These are phyloP conservation scores for Dascillus cervinus DNA, from an alignment of 2,888 invertebrate species.

Conservation along the genomic window DNA sequence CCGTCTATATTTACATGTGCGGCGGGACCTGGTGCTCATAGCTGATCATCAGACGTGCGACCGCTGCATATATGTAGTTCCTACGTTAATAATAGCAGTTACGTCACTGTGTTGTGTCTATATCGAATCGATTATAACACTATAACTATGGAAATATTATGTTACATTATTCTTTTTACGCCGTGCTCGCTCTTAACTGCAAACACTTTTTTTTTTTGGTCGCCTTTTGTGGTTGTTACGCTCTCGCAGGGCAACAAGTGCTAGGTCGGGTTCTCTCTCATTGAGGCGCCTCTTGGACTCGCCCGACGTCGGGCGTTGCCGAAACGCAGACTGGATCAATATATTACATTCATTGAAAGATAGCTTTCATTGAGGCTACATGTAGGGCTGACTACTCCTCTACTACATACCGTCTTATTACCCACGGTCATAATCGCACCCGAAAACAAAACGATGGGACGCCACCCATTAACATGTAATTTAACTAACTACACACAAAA, in stretches of 20 bases:
- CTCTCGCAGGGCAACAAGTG: slow-evolving; percentile 23
- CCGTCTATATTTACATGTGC: slow-evolving; percentile 22
- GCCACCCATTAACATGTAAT: too few relatives aligned
- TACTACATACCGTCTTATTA: too few relatives aligned
- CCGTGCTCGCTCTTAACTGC: not conserved
- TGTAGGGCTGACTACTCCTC: too few relatives aligned
- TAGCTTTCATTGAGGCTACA: too few relatives aligned
- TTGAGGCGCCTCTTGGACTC: slow-evolving; percentile 22
- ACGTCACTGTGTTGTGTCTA: slow-evolving; percentile 35
- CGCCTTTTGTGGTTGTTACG: too few relatives aligned
- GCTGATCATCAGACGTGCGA: slow-evolving; percentile 13
- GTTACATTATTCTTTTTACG: slow-evolving; percentile 6
- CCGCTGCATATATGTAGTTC: slow-evolving; percentile 10
- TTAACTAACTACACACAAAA: too few relatives aligned
- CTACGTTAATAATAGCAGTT: slow-evolving; percentile 29
- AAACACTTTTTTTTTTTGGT: not conserved
- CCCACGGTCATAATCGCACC: too few relatives aligned
- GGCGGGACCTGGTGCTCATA: slow-evolving; percentile 10
- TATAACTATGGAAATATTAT: slow-evolving; percentile 19
- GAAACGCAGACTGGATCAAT: slow-evolving; percentile 25
- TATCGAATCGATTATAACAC: slow-evolving; percentile 23
- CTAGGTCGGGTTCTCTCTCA: slow-evolving; percentile 9
- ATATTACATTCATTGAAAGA: slow-evolving; percentile 12
- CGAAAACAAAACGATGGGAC: too few relatives aligned
- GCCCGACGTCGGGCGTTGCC: slow-evolving; percentile 17